phyloP scores from a whole-genome alignment of 2,113 vertebrate genomes.

The Rhinichthys klamathensis region DNA sequence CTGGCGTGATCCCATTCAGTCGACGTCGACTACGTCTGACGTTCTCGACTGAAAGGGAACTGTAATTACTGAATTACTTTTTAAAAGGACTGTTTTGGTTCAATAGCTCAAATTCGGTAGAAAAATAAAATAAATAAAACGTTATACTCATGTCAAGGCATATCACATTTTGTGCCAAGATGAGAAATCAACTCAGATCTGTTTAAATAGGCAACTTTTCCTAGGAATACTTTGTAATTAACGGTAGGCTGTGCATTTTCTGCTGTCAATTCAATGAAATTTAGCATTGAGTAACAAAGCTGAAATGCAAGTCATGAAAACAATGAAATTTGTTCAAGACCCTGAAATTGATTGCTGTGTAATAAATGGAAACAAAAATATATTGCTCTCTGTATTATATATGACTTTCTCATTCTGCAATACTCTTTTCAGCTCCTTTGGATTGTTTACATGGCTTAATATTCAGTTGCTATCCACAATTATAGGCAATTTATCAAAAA shows the following conservation, averaged over 20 bases:
- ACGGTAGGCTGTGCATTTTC: not conserved
- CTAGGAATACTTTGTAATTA: not conserved
- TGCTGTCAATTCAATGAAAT: not conserved
- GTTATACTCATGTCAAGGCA: no score
- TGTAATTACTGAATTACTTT: no score
- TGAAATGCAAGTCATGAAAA: not conserved
- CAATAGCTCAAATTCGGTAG: no score
- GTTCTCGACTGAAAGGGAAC: no score
- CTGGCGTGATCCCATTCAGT: no score
- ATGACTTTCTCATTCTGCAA: not conserved
- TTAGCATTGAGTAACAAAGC: not conserved
- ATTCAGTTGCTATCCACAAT: not conserved
- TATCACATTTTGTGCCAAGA: no score
- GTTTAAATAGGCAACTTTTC: no score
- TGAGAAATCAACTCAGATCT: no score
- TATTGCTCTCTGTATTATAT: not conserved
- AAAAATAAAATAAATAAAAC: no score
- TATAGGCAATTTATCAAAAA: not conserved
- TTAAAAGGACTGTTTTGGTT: no score
- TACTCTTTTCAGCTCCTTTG: not conserved
- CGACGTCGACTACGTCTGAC: no score
- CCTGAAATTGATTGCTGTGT: not conserved
- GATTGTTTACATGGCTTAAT: not conserved
- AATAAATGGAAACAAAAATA: not conserved
- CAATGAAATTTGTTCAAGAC: not conserved